Conservation (phyloP, 2,797 vertebrate genomes). For the Prionace glauca region DNA sequence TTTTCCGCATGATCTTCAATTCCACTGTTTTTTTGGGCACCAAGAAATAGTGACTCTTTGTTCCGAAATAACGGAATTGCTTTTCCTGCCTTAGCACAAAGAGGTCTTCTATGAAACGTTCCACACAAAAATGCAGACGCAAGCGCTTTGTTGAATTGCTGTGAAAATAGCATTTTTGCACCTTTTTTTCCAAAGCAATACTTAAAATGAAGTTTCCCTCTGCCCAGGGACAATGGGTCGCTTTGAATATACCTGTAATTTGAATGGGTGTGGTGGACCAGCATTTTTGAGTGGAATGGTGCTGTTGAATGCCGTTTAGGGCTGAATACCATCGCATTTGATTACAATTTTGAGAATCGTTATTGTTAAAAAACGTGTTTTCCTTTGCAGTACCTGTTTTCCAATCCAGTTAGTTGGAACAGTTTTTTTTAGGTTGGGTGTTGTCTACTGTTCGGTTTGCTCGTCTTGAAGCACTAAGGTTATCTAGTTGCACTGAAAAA, state of each 20-base stretch:
- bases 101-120: not conserved
- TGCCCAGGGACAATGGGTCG: not conserved
- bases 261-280: not conserved
- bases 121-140: not conserved
- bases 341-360: not conserved
- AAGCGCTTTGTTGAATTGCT: not conserved
- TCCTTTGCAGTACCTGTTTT: not conserved
- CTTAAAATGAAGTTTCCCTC: not conserved
- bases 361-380: not conserved
- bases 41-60: slow-evolving; percentile 27
- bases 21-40: not conserved
- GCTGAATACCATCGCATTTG: not conserved
- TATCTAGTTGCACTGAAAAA: not conserved
- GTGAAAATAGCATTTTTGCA: not conserved
- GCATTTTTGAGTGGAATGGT: not conserved
- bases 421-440: not conserved
- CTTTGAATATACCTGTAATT: not conserved
- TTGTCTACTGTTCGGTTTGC: not conserved
- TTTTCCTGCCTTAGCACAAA: not conserved
- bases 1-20: not conserved
- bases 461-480: not conserved
- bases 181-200: not conserved
- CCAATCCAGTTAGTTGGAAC: not conserved
- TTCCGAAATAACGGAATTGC: slow-evolving; percentile 10
- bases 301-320: not conserved